Evolutionary conservation across 2,113 vertebrate species (phyloP), one percentile per base, ranked within the genome.

Genomic region (Prinia subflava): DNA sequence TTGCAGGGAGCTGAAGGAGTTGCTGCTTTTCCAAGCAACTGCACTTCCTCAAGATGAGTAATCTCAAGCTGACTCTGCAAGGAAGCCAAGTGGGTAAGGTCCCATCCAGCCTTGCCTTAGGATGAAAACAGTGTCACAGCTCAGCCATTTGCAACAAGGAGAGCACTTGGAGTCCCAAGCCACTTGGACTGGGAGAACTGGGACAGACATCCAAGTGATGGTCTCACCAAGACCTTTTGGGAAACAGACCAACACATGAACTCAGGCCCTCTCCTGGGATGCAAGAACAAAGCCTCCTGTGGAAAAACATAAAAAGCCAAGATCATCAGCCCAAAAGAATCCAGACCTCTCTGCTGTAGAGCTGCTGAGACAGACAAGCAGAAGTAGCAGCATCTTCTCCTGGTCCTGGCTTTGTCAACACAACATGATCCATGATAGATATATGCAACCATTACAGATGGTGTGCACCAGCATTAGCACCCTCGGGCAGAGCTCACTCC

Each of bases 381-480:
- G 16, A 86, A 77, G 8, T 59, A 59, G 37, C 15, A 89, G 11
- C 15, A 18, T 76, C n/a, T 87, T 65, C 35, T 73, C 31, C 25
- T 83, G 25, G 17, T 63, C 12, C 13, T 18, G 7, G 16, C 5
- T 35, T 4, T 56, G 21, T 31, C 53, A 83, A 17, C 16, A 10
- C 6, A 47, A 42, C 11, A 3, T 1, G 1, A 19, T 46, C 7
- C 1, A 15, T 24, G 44, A 21, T 4, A 39, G 39, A 78, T 7
- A 3, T 35, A 7, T 31, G 52, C 0, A 0, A 13, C 18, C 27
- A 8, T 4, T 8, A 41, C 53, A 78, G 76, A 33, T 62, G 37
- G 6, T 67, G 15, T 1, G 1, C 37, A 77, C 4, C 59, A 69
- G 27, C 60, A 8, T 41, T 31, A 74, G 28, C 46, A 50, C 3